Base-by-base conservation (phyloP, 2,797 vertebrate species). In the Pelochelys cantorii region DNA sequence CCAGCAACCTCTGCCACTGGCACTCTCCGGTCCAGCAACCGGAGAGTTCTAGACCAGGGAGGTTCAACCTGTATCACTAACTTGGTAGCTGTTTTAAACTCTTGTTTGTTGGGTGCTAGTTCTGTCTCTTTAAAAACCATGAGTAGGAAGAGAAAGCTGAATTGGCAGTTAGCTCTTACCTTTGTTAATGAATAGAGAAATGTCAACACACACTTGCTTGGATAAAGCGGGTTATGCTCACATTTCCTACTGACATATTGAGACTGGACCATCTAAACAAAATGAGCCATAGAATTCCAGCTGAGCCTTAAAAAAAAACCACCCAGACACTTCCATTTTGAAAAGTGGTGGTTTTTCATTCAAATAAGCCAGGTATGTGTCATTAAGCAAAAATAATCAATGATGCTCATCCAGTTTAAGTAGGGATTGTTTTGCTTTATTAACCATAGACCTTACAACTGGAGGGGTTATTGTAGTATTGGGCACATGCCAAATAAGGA, bases 111-210 rank as follows among this genome's bases (percentile, higher is more conserved):
- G 42, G 12, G 6, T 2, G 71, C 25, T 10, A 84, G 60, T 65
- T 92, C 60, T 93, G 77, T n/a, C 71, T 86, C 89, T 93, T 87
- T 92, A 90, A 91, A 85, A 68, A 31, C 83, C 86, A 86, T 3
- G 20, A 53, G 59, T 53, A 89, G 75, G 78, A 83, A 90, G 92
- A 94, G 86, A 92, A 93, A 94, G 74, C 53, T 88, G 79, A 89
- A 27, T 94, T 86, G 91, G 62, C 80, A 75, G 25, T 80, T 81
- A 71, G 54, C 56, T 85, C 54, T 79, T 83, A 79, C 62, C 95
- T 93, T 93, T 93, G 95, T 97, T 96, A 97, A 97, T 97, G 77
- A 95, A 74, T 97, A 95, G 84, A 95, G 95, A 84, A 97, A 95
- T 91, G 93, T 90, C 96, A 97, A 97, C 86, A 90, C 84, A 90